A percentile compares a stretch with the other conserved stretches of the same genome.
Evolutionary conservation across 2,113 vertebrate species (phyloP).

Genomic region (Colius striatus): DNA sequence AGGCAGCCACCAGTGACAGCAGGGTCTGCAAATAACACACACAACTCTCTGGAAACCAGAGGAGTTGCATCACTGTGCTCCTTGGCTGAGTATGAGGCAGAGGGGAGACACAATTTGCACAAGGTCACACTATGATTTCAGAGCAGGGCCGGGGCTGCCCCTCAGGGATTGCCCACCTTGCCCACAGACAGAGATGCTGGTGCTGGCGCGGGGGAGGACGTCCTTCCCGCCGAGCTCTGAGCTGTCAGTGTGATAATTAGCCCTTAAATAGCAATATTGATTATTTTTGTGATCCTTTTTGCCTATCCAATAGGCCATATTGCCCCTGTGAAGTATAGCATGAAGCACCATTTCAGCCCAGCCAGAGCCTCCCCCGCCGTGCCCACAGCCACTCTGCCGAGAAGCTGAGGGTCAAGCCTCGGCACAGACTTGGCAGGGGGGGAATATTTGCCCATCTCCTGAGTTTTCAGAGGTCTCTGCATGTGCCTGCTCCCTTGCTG

Average conservation of each 20-base stretch:
- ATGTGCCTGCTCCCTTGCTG: not conserved
- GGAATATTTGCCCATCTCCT: not conserved
- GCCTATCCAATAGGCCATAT: not conserved
- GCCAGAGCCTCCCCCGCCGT: not conserved
- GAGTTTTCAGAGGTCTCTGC: conserved; percentile 3
- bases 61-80: not conserved
- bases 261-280: conserved; percentile 4
- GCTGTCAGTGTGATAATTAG: conserved; percentile 56
- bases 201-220: not conserved
- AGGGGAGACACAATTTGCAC: not conserved
- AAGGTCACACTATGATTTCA: not conserved
- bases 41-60: rapidly evolving
- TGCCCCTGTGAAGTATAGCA: not conserved
- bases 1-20: not conserved
- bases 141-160: not conserved
- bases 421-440: not conserved
- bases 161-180: not conserved
- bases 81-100: not conserved
- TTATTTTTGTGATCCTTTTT: not conserved
- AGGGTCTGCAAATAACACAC: rapidly evolving
- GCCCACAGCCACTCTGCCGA: not conserved
- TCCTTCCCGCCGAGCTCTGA: conserved; percentile 34
- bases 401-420: not conserved
- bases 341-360: conserved; percentile 60
- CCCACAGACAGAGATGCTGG: conserved; percentile 14